Base-by-base conservation (phyloP, 1,140 invertebrate species). In the Drosophila punjabiensis region DNA sequence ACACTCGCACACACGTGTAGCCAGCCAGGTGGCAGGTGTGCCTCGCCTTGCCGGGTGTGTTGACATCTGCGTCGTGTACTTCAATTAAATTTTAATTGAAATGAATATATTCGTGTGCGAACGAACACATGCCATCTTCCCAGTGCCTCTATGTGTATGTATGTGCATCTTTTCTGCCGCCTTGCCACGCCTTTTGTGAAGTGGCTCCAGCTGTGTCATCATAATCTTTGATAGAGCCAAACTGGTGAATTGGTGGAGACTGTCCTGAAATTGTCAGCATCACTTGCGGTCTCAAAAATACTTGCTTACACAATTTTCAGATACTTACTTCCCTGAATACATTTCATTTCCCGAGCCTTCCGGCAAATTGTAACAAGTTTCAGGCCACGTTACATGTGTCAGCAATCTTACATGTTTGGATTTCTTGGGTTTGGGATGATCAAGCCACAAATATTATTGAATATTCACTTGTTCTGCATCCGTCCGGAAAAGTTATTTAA, bases 41-140 rank as follows among this genome's bases (percentile, higher is more conserved):
- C 24, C 24, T 24, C 35, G 55, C 55, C 77, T 60, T 73, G 68
- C 55, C 53, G 62, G 52, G 33, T 70, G 66, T 71, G 70, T 67
- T 80, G 78, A 81, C 82, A 85, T 50, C 68, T 74, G 78, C 64
- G 47, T 71, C 78, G 70, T 87, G 84, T 89, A 90, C 86, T 86
- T 90, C 87, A 90, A 90, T 90, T 90, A 90, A 90, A 90, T 77
- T 90, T 90, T 90, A 90, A 90, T 89, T 90, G 82, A 90, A 90
- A 90, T 90, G 76, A 90, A 89, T 82, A 82, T 81, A 81, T 69
- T 66, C 66, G 52, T 80, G 55, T 43, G 39, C 55, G 41, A 67
- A 47, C 50, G 47, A 67, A 56, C 50, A 58, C 52, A 59, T 71
- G 66, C 43, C 52, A 35, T 20, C 45, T 33, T 53, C 5, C 45